Base-by-base conservation (phyloP, 2,888 invertebrate genomes). In the Isoperla grammatica region DNA sequence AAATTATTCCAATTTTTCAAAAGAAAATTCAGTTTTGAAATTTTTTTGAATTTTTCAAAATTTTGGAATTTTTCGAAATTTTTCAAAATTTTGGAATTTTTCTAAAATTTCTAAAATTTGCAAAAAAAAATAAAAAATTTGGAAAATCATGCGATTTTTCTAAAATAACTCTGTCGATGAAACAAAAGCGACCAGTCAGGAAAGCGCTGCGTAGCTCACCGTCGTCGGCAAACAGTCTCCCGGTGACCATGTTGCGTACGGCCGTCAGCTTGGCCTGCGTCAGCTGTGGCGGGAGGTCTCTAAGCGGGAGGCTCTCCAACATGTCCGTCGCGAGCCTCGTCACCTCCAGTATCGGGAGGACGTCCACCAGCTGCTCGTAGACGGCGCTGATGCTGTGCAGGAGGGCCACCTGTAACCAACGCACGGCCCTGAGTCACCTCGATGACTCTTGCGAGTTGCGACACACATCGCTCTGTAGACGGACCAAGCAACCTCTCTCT, bases 341-440 rank as follows among this genome's bases (percentile, higher is more conserved):
- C 6, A 90, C 80, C 69, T 95, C 93, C 8, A 85, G 79, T 0
- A 87, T 81, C 13, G 71, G 69, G 56, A 77, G 64, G 11, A 79
- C 75, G 61, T 73, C 69, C 29, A 75, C 82, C 1, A 95, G 81
- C 68, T 94, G 91, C 64, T 88, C 88, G 69, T 91, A 88, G 1
- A 92, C 90, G 29, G 88, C 85, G 23, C 90, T 87, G 69, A 94
- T 86, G 6, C 92, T 89, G 60, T 86, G 81, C 66, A 95, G 78
- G 39, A 95, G 73, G 0, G 91, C 88, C 66, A 91, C 87, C 85
- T 90, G 76, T 0, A 71, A 68, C 43, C 56, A 20, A 54, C 15
- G 40, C 42, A 37, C 3, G 29, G 40, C 40, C 19, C n/a, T n/a
- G n/a, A n/a, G n/a, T n/a, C n/a, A n/a, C n/a, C n/a, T n/a, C n/a